These are phyloP conservation scores for Hirtodrosophila cameraria DNA, from an alignment of 2,888 invertebrate species.

Conservation along the genomic window DNA sequence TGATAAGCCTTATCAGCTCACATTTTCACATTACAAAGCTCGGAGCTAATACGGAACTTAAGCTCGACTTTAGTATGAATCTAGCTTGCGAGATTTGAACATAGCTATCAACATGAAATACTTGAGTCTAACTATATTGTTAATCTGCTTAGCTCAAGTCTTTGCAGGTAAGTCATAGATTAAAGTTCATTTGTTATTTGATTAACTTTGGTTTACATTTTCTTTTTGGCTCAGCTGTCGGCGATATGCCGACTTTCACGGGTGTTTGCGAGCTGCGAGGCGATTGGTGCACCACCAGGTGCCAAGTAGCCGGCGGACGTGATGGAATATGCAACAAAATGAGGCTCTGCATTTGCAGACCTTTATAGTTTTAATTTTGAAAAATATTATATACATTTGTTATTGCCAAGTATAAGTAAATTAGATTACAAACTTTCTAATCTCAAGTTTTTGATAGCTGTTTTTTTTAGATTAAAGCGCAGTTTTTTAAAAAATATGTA, in stretches of 20 bases:
- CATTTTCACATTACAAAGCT: slow-evolving; percentile 4
- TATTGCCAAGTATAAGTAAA: too few relatives aligned
- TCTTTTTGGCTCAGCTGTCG: slow-evolving; percentile 35
- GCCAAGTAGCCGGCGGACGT: slow-evolving; percentile 74
- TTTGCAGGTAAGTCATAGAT: slow-evolving; percentile 39
- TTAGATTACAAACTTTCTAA: too few relatives aligned
- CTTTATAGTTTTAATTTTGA: slow-evolving; percentile 42
- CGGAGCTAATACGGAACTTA: slow-evolving; percentile 4
- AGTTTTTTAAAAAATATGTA: too few relatives aligned
- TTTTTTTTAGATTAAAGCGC: too few relatives aligned
- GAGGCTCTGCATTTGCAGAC: slow-evolving; percentile 69
- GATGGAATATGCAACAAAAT: slow-evolving; percentile 74
- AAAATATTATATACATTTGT: background rate
- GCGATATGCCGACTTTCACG: slow-evolving; percentile 48
- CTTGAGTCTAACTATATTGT: slow-evolving; percentile 35
- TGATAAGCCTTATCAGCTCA: slow-evolving; percentile 45
- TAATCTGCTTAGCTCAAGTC: slow-evolving; percentile 44
- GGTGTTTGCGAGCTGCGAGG: slow-evolving; percentile 67
- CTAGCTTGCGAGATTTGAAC: slow-evolving; percentile 19
- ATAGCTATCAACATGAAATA: slow-evolving; percentile 46
- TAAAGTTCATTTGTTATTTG: background rate
- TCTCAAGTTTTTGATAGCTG: too few relatives aligned
- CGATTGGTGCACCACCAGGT: slow-evolving; percentile 67
- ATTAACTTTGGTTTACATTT: slow-evolving; percentile 4
- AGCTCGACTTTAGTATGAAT: slow-evolving; percentile 36